Conservation (phyloP, 2,888 invertebrate genomes). For the Pandemis heparana region DNA sequence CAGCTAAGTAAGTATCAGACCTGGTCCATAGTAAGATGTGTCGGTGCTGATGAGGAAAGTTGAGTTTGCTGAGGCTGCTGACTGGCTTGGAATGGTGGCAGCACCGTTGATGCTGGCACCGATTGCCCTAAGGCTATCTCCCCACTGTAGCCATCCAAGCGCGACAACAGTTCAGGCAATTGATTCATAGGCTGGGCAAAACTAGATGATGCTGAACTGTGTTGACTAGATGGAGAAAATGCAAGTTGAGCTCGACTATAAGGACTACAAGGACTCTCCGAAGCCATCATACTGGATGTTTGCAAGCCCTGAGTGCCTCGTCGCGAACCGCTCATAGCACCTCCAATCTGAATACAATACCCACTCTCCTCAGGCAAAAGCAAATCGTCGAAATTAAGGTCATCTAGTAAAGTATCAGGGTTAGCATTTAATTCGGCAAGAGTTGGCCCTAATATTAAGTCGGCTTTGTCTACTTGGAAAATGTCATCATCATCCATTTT, state of each 20-base stretch:
- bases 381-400: constrained; percentile 94
- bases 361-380: constrained; percentile 89
- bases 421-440: constrained; percentile 94
- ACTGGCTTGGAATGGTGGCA: constrained; percentile 76
- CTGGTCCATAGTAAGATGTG: constrained; percentile 92
- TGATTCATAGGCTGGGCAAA: constrained; percentile 78
- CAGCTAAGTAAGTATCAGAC: constrained; percentile 52
- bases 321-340: constrained; percentile 77
- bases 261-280: constrained; percentile 83
- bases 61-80: constrained; percentile 85
- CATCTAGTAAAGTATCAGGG: constrained; percentile 92
- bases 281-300: constrained; percentile 58
- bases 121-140: constrained; percentile 87
- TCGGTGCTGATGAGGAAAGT: constrained; percentile 94
- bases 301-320: constrained; percentile 59
- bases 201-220: constrained; percentile 84
- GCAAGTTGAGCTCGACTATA: constrained; percentile 80
- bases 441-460: constrained; percentile 93
- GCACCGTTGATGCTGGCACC: constrained; percentile 85
- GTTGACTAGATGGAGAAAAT: constrained; percentile 89
- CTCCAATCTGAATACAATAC: constrained; percentile 82
- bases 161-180: constrained; percentile 88
- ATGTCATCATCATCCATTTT: constrained; percentile 96
- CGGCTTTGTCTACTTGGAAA: constrained; percentile 94
- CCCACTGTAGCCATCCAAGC: constrained; percentile 86